Conservation (phyloP, 1,140 invertebrate species). For the Drosophila auraria region DNA sequence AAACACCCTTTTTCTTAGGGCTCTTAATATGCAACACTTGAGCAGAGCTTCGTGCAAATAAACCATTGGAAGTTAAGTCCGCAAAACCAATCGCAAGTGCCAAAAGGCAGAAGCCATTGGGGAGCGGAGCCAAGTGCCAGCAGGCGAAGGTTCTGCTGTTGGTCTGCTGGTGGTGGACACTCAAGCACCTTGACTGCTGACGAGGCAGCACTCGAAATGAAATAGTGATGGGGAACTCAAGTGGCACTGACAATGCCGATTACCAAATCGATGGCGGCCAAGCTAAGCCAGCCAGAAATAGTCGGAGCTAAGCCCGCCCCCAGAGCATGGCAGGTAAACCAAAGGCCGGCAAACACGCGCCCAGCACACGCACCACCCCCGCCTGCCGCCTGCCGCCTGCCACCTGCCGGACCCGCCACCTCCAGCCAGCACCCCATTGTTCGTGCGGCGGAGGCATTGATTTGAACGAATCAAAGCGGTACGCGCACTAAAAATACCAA, state of each 20-base stretch:
- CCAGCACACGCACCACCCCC: slow-evolving; percentile 44
- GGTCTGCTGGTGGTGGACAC: slow-evolving; percentile 6
- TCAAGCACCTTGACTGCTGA: slow-evolving; percentile 24
- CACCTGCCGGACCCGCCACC: neutral
- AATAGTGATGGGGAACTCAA: slow-evolving; percentile 62
- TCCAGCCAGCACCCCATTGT: slow-evolving; percentile 27
- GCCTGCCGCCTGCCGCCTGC: neutral
- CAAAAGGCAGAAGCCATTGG: slow-evolving; percentile 30
- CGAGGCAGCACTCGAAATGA: slow-evolving; percentile 71
- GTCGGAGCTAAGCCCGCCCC: slow-evolving; percentile 35
- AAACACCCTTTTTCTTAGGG: neutral
- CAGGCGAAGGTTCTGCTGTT: slow-evolving; percentile 1
- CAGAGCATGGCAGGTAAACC: slow-evolving; percentile 56
- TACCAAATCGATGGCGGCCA: slow-evolving; percentile 50
- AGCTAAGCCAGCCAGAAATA: neutral
- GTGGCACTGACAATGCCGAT: slow-evolving; percentile 64
- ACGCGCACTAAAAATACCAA: slow-evolving; percentile 83
- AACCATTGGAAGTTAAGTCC: slow-evolving; percentile 22
- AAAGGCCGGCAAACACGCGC: slow-evolving; percentile 67
- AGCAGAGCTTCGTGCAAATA: slow-evolving; percentile 8
- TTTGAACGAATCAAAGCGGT: slow-evolving; percentile 83
- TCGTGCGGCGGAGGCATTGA: slow-evolving; percentile 70
- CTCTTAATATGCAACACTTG: neutral
- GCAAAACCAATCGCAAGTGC: slow-evolving; percentile 46
- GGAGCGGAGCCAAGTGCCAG: slow-evolving; percentile 2